These are phyloP conservation scores for Cydia pomonella DNA, from an alignment of 1,140 invertebrate species.

Conservation along the genomic window DNA sequence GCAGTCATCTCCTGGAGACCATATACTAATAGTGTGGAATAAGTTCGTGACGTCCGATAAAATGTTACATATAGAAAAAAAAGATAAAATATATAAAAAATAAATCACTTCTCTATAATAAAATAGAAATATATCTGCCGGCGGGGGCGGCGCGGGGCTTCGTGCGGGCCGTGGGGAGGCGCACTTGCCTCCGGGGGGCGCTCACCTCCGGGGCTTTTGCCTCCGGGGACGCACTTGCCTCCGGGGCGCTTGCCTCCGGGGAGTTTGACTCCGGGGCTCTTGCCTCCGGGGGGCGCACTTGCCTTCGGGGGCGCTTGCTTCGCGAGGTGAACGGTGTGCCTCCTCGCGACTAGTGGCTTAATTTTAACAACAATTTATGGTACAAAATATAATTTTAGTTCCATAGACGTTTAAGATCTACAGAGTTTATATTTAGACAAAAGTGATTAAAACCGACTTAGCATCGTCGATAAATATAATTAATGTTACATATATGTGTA, in stretches of 20 bases:
- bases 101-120: slow-evolving; percentile 70
- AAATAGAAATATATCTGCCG: slow-evolving; percentile 62
- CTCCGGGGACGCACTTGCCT: background rate
- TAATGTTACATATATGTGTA: slow-evolving; percentile 55
- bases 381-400: slow-evolving; percentile 79
- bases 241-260: background rate
- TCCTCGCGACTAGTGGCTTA: slow-evolving; percentile 63
- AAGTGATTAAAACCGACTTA: slow-evolving; percentile 52
- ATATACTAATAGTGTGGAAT: slow-evolving; percentile 57
- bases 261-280: too few relatives aligned
- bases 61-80: slow-evolving; percentile 69
- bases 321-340: slow-evolving; percentile 37
- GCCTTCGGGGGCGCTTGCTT: background rate
- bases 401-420: slow-evolving; percentile 75
- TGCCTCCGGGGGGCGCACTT: background rate
- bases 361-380: slow-evolving; percentile 75
- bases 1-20: slow-evolving; percentile 51
- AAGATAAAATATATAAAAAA: slow-evolving; percentile 64
- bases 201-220: too few relatives aligned
- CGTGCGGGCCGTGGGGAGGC: slow-evolving; percentile 9
- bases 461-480: slow-evolving; percentile 51
- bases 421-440: slow-evolving; percentile 77
- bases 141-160: slow-evolving; percentile 57
- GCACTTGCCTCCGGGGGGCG: background rate
- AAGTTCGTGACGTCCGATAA: slow-evolving; percentile 73